Evolutionary conservation across 1,140 invertebrate genomes (phyloP).

Genomic region (Drosophila mojavensis): DNA sequence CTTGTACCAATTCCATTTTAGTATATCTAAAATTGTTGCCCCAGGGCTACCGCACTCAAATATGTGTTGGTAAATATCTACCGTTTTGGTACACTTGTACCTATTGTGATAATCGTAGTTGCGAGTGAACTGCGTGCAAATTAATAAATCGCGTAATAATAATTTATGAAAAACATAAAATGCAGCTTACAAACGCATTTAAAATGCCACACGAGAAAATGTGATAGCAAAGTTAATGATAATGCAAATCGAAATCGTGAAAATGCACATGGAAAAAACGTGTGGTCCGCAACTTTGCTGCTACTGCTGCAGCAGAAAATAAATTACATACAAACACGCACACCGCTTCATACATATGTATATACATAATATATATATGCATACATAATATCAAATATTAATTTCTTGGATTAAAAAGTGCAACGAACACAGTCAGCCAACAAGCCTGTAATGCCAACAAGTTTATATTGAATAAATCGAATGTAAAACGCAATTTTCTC

Average conservation of each 20-base stretch:
- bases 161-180: constrained; percentile 5
- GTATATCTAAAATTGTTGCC: neutral
- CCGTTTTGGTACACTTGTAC: constrained; percentile 23
- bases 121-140: constrained; percentile 15
- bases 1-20: neutral
- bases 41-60: constrained; percentile 3
- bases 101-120: constrained; percentile 25
- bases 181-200: constrained; percentile 25
- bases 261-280: constrained; percentile 64
- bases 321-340: constrained; percentile 38
- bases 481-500: constrained; percentile 29
- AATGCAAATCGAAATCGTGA: constrained; percentile 7
- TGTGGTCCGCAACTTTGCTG: constrained; percentile 66
- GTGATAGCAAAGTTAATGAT: constrained; percentile 12
- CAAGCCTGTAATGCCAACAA: constrained; percentile 25
- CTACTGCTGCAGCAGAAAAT: constrained; percentile 42
- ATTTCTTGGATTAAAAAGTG: constrained; percentile 31
- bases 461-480: constrained; percentile 39
- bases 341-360: constrained; percentile 24
- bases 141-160: constrained; percentile 18
- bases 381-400: constrained; percentile 23
- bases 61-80: constrained; percentile 13
- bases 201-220: constrained; percentile 21
- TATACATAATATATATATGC: constrained; percentile 33
- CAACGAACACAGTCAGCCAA: constrained; percentile 12